phyloP scores from a whole-genome alignment of 2,797 vertebrate genomes.

The Spinus pinus region DNA sequence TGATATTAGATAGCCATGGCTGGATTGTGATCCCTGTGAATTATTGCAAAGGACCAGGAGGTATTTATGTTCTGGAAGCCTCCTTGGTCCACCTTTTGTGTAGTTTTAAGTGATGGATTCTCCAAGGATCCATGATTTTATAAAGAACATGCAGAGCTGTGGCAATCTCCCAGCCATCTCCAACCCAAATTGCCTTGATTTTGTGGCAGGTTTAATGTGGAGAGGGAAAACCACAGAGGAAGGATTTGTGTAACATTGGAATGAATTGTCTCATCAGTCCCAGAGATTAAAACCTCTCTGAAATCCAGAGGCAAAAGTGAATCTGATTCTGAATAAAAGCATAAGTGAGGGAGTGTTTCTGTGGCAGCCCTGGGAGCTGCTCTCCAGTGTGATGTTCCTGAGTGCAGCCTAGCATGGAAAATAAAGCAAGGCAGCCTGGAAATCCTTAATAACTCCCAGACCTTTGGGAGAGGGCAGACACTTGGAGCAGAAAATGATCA shows the following conservation, averaged over 20 bases:
- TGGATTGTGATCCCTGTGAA: neutral
- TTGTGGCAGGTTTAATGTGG: neutral
- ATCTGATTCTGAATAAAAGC: neutral
- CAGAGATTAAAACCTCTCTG: neutral
- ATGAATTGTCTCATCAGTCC: neutral
- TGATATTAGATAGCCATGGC: neutral
- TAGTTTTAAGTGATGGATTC: conserved; percentile 1
- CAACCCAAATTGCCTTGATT: neutral
- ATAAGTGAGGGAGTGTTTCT: neutral
- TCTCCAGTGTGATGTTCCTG: neutral
- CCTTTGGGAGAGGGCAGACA: neutral
- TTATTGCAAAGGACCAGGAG: neutral
- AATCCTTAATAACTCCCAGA: neutral
- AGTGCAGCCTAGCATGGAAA: neutral
- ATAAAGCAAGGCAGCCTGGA: neutral
- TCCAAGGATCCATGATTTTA: neutral
- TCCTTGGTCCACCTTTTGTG: neutral
- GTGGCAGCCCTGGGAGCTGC: neutral
- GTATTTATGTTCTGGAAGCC: neutral
- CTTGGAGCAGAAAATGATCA: neutral
- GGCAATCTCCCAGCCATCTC: neutral
- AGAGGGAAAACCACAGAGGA: neutral
- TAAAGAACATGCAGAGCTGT: neutral
- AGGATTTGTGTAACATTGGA: neutral
- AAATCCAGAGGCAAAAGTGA: neutral